Base-by-base conservation (phyloP, 2,113 vertebrate genomes). In the Brachyhypopomus occidentalis region DNA sequence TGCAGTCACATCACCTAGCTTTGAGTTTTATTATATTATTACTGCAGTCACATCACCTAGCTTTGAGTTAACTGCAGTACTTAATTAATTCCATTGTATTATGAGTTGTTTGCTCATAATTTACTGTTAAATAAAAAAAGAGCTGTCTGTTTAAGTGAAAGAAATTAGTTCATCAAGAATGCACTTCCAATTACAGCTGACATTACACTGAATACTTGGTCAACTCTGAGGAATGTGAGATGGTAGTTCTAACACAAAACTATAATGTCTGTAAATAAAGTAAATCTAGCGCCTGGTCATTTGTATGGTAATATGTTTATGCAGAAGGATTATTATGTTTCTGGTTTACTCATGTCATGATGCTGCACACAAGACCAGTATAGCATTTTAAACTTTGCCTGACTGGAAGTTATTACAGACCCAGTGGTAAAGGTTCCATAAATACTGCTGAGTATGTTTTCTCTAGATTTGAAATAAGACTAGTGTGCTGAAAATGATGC, bases 71-170 rank as follows among this genome's bases (percentile, higher is more conserved):
- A 64, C 45, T 48, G 36, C 36, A 17, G 71, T 20, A 58, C 14
- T 16, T 19, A 12, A 77, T 77, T 80, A 63, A 80, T 80, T 81
- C 27, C 36, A 38, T 74, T 52, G 56, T 52, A 34, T 72, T 79
- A 60, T 52, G 45, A 52, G 45, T 41, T 52, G 25, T 74, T 52
- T 73, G 25, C 71, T 64, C n/a, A 74, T 27, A 74, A 20, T 75
- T 75, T 74, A 62, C 23, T 34, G 48, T 78, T 67, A 30, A 66
- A 8, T 17, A 72, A 72, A 80, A 30, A 76, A 41, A 19, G n/a
- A 27, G 1, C 45, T n/a, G 66, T 76, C 77, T 84, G 72, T 73
- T 62, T 25, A 79, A 22, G 19, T 17, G 3, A 4, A 20, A n/a
- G 66, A 41, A 75, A 71, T 75, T 55, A 71, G 77, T 80, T 48